A percentile compares a stretch with the other conserved stretches of the same genome.
phyloP scores from a whole-genome alignment of 2,888 invertebrate genomes.

The Epinotia nisella region DNA sequence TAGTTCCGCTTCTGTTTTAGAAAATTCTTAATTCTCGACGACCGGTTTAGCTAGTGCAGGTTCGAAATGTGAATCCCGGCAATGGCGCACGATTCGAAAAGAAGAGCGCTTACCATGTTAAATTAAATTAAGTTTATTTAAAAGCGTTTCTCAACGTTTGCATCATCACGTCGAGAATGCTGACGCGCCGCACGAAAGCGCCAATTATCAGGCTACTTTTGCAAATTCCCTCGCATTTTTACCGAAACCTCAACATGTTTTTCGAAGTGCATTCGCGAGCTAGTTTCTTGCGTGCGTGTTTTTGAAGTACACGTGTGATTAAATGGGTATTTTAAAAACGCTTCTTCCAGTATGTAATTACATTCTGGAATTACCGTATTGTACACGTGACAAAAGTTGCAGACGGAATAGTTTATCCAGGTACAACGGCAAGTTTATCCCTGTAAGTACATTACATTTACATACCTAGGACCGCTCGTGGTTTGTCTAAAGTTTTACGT shows the following conservation, averaged over 20 bases:
- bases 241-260: constrained; percentile 40
- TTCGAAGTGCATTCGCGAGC: constrained; percentile 14
- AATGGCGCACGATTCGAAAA: no score
- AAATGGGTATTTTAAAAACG: not conserved
- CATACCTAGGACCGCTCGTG: no score
- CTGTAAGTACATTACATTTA: no score
- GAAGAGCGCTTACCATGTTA: no score
- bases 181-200: constrained; percentile 24
- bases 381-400: no score
- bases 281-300: constrained; percentile 6
- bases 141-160: constrained; percentile 23
- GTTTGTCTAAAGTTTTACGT: no score
- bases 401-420: no score
- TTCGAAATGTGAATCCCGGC: no score
- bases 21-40: no score
- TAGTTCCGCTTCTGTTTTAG: not conserved
- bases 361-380: no score
- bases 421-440: no score
- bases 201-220: constrained; percentile 42
- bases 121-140: constrained; percentile 23
- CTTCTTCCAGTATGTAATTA: not conserved
- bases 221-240: constrained; percentile 39
- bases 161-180: constrained; percentile 32
- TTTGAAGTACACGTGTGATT: not conserved
- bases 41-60: no score